A percentile compares a stretch with the other conserved stretches of the same genome.
These are phyloP conservation scores for Acleris cristana DNA, from an alignment of 2,888 invertebrate genomes.

Conservation along the genomic window DNA sequence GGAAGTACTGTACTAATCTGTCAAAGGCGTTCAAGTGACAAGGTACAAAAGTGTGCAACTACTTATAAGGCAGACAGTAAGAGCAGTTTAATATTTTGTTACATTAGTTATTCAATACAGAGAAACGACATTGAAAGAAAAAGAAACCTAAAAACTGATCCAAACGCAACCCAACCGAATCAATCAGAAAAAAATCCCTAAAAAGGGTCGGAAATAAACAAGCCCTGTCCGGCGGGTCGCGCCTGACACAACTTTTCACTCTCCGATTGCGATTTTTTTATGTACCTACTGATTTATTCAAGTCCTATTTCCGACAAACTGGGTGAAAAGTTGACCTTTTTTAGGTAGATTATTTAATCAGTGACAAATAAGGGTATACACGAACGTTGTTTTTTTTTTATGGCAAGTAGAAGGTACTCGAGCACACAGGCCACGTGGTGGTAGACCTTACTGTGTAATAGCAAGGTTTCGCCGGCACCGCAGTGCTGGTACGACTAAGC, in stretches of 20 bases:
- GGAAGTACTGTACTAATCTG: too few relatives aligned
- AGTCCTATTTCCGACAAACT: not conserved
- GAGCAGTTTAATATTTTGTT: too few relatives aligned
- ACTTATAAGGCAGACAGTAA: too few relatives aligned
- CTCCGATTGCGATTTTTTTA: constrained; percentile 12
- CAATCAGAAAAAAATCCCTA: constrained; percentile 10
- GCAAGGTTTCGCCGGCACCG: too few relatives aligned
- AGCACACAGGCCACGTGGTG: too few relatives aligned
- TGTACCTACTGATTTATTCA: not conserved
- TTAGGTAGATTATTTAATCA: not conserved
- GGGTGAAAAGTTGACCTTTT: not conserved
- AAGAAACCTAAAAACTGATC: not conserved
- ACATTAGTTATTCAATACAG: too few relatives aligned
- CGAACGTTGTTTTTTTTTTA: not conserved
- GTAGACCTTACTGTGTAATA: too few relatives aligned
- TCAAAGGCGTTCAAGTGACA: too few relatives aligned
- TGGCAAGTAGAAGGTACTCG: too few relatives aligned
- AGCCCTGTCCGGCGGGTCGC: not conserved
- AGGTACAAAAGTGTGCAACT: too few relatives aligned
- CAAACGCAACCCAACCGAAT: not conserved
- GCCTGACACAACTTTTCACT: constrained; percentile 24
- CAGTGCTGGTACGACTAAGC: too few relatives aligned
- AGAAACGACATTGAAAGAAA: not conserved
- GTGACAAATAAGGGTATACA: not conserved
- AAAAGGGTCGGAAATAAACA: constrained; percentile 22